These are phyloP conservation scores for Crotalus horridus DNA, from an alignment of 2,113 vertebrate genomes.

Conservation along the genomic window DNA sequence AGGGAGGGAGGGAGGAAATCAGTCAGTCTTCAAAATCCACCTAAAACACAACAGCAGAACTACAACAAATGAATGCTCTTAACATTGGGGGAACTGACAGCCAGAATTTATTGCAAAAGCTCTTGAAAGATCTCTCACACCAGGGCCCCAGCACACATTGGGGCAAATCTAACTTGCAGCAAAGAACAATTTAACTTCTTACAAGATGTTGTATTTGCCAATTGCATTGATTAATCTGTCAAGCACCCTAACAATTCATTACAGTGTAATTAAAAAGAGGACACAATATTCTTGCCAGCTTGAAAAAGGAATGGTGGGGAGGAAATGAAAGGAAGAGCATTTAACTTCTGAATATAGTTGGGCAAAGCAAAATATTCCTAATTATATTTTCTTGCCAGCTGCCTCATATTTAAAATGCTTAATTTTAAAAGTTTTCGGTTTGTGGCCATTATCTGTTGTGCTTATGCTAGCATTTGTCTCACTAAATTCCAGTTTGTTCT, in stretches of 20 bases:
- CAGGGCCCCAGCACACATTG: not conserved
- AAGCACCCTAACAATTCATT: not conserved
- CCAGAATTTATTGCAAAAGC: constrained; percentile 11
- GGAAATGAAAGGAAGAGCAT: not conserved
- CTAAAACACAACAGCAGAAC: constrained; percentile 31
- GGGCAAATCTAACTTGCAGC: constrained; percentile 33
- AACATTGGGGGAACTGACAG: constrained; percentile 13
- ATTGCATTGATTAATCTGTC: not conserved
- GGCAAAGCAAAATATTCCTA: not conserved
- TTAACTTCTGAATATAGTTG: not conserved
- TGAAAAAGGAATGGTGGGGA: not conserved
- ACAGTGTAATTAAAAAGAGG: constrained; percentile 1
- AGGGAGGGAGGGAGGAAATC: not conserved
- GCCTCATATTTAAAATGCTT: not conserved
- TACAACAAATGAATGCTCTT: constrained; percentile 12
- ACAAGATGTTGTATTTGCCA: not conserved
- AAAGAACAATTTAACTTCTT: constrained; percentile 16
- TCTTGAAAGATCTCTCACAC: not conserved
- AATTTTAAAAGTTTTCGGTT: not conserved
- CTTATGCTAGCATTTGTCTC: not conserved
- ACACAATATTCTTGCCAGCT: constrained; percentile 5
- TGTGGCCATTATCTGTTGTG: not conserved
- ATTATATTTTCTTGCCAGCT: not conserved
- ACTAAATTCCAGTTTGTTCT: not conserved
- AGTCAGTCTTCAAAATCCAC: not conserved